Base-by-base conservation (phyloP, 1,140 invertebrate genomes). In the Caenorhabditis briggsae region DNA sequence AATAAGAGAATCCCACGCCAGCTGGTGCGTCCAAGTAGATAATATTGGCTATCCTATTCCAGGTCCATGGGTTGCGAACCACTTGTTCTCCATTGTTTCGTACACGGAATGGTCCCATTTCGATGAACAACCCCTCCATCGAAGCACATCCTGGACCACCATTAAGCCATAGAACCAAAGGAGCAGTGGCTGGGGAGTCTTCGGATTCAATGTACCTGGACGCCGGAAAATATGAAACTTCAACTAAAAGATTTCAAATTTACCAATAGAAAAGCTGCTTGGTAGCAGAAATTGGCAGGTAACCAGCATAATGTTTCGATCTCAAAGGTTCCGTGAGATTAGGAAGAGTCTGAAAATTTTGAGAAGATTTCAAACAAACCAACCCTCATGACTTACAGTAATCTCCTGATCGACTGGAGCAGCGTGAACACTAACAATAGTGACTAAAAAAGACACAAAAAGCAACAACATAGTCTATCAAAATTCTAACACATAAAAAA, bases 21-120 rank as follows among this genome's bases (percentile, higher is more conserved):
- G 93, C 94, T 78, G 94, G 94, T 8, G 94, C 92, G 87, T 94
- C 94, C 56, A 94, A 85, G 87, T 93, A 94, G 7, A 94, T 70
- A 33, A 97, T 96, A 92, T 96, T 97, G 53, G 96, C 95, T 86
- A 93, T 93, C 82, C 88, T 91, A 88, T 94, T 94, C 94, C 94
- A 94, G 82, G 93, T 91, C 89, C 92, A 94, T 11, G 90, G 85
- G 88, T 94, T 94, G 25, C 89, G 78, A 7, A 86, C 85, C 1
- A 94, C 82, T 18, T 89, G 92, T 70, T 90, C 89, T 16, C 93
- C 93, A 87, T 90, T 85, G 78, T 87, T 55, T 20, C 86, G 89
- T 2, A 93, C 88, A 82, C 86, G 88, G 85, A 91, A 94, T 25
- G 94, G 94, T 18, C 94, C 94, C 89, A 93, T 90, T 89, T 94